These are phyloP conservation scores for Nothura maculosa DNA, from an alignment of 2,797 vertebrate species.

Conservation along the genomic window DNA sequence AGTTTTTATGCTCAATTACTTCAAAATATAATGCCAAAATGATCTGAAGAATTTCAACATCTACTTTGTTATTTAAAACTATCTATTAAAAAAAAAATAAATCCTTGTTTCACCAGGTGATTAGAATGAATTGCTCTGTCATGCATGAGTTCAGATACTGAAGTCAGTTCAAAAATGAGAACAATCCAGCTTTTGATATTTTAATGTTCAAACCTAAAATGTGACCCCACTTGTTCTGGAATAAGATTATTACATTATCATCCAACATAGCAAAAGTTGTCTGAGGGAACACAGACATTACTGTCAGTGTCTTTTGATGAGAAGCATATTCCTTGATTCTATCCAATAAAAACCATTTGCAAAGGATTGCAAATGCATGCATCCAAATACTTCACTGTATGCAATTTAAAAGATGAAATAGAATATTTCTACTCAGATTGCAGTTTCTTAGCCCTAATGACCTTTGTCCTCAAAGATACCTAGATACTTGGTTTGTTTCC, in stretches of 20 bases:
- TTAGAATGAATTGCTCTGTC: neutral
- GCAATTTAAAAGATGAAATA: neutral
- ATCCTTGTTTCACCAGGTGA: neutral
- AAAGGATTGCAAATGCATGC: neutral
- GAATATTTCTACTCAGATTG: neutral
- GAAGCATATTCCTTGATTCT: neutral
- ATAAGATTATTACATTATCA: neutral
- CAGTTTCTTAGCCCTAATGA: neutral
- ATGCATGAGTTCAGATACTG: neutral
- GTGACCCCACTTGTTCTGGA: neutral
- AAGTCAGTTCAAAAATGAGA: neutral
- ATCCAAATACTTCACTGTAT: neutral
- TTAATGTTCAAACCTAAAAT: neutral
- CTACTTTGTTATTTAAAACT: neutral
- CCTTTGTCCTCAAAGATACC: neutral
- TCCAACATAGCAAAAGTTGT: neutral
- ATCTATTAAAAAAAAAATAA: neutral
- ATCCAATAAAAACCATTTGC: neutral
- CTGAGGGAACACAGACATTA: neutral
- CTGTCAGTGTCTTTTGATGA: neutral
- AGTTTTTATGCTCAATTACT: neutral
- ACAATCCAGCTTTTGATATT: neutral
- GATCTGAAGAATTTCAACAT: neutral
- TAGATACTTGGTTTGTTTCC: neutral
- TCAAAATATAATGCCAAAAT: rapidly evolving